Base-by-base conservation (phyloP, 2,888 invertebrate species). In the Eilema sororculum region DNA sequence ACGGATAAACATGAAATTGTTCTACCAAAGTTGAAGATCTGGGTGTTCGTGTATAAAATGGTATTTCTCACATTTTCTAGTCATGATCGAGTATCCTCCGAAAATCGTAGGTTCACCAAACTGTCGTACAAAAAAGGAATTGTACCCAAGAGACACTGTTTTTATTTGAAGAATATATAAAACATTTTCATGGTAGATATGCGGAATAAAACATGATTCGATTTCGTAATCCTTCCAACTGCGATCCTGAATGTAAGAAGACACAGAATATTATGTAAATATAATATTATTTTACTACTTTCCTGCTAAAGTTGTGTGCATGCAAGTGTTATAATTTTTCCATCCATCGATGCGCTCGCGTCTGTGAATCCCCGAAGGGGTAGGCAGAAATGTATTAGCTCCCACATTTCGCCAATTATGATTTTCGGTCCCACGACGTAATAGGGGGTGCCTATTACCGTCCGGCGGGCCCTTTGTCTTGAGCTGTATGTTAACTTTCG, bases 171-270 rank as follows among this genome's bases (percentile, higher is more conserved):
- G 58, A 58, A 58, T 58, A 58, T 25, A 58, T 58, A 28, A 58
- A 58, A 58, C 25, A 58, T 25, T 58, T 58, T 58, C 58, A 58
- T 58, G 58, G 24, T 58, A 41, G 41, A 41, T 41, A 58, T 58
- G 58, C 24, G 25, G 25, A 25, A 58, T 58, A 58, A 58, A 58
- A 58, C 58, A 58, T 58, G 58, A 58, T 28, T 58, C 58, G 58
- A 24, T 58, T 58, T 25, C 58, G 58, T 58, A 58, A 58, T 58
- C 58, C 58, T 12, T 16, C 58, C 25, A 24, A 58, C 58, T 58
- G 13, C 58, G 58, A 58, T 58, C 58, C 16, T 58, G 58, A 28
- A 13, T 25, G 58, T 58, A 58, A 25, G 58, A 25, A 58, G 24
- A 58, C 58, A 28, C 28, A 28, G 25, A 22, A 58, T 58, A 13